These are phyloP conservation scores for Brachionus sp. DNA, from an alignment of 1,140 invertebrate species.

Conservation along the genomic window DNA sequence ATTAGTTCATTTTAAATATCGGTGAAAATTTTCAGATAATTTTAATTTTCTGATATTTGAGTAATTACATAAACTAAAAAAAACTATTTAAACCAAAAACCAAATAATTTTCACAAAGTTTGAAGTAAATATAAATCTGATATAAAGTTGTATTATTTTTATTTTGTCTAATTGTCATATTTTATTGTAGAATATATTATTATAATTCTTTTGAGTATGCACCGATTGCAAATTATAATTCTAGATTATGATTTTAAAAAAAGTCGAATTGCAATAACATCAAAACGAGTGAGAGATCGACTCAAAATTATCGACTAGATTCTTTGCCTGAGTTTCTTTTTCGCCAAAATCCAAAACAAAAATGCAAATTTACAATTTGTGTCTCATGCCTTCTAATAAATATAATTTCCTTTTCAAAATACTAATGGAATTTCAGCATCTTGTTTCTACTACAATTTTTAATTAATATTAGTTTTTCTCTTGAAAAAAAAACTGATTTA, in stretches of 20 bases:
- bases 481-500: neutral
- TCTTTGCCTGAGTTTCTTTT: neutral
- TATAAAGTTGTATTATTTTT: conserved; percentile 1
- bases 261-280: neutral
- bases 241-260: conserved; percentile 6
- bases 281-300: neutral
- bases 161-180: neutral
- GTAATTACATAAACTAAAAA: too few relatives aligned
- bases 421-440: neutral
- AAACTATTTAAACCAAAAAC: neutral
- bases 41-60: neutral
- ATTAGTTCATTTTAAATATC: neutral
- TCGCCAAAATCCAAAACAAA: neutral
- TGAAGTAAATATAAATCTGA: neutral
- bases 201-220: neutral
- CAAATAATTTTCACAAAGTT: neutral
- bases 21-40: neutral
- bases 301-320: conserved; percentile 23
- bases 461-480: neutral
- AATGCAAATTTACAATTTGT: conserved; percentile 5
- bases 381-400: neutral
- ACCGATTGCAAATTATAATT: conserved; percentile 18
- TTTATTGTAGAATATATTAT: conserved; percentile 13
- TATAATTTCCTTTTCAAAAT: neutral
- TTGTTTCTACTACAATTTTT: neutral